Conservation (phyloP, 2,888 invertebrate genomes). For the Hyposoter dolosus region DNA sequence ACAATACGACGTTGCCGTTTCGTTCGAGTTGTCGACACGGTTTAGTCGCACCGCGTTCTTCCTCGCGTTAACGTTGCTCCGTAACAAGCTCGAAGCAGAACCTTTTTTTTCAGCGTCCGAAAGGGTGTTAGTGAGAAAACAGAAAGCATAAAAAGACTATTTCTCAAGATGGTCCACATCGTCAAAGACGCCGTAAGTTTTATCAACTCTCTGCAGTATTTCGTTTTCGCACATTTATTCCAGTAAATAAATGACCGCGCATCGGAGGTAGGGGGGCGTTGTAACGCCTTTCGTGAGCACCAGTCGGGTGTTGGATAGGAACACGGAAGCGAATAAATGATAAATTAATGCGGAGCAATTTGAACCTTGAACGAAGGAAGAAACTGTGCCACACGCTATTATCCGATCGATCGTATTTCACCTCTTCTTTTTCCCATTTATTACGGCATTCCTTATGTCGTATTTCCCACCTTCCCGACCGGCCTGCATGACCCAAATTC, state of each 20-base stretch:
- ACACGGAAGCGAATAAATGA: constrained; percentile 38
- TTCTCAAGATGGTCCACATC: constrained; percentile 58
- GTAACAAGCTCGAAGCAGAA: neutral
- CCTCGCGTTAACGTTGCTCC: neutral
- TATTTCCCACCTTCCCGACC: constrained; percentile 1
- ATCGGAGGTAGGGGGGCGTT: neutral
- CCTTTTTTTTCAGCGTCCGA: neutral
- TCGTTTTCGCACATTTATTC: neutral
- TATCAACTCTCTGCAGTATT: neutral
- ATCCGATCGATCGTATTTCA: neutral
- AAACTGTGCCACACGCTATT: neutral
- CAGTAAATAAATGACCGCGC: neutral
- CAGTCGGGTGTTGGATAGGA: neutral
- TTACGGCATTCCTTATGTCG: neutral
- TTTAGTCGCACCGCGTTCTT: constrained; percentile 6
- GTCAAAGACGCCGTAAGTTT: constrained; percentile 50
- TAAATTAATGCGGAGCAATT: constrained; percentile 11
- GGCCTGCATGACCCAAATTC: constrained; percentile 45
- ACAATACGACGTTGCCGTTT: constrained; percentile 7
- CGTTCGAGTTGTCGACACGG: neutral
- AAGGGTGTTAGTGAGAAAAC: constrained; percentile 8
- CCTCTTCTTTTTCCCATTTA: neutral
- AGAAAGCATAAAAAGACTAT: constrained; percentile 15
- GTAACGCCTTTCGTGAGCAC: neutral
- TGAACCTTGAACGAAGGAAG: constrained; percentile 28